phyloP scores from a whole-genome alignment of 2,888 invertebrate species.

The Melanophora roralis region DNA sequence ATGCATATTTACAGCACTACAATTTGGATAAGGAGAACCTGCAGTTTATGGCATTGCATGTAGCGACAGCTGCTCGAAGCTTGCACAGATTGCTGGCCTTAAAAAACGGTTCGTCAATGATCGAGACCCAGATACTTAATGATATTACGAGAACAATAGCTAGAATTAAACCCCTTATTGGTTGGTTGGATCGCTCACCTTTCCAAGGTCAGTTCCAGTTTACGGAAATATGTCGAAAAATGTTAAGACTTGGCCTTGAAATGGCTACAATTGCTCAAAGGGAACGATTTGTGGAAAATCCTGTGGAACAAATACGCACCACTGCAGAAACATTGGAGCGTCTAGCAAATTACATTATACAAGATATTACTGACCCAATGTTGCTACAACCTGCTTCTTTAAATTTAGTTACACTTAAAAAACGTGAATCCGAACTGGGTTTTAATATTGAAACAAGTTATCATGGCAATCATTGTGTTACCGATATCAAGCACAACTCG shows the following conservation, averaged over 20 bases:
- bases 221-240: constrained; percentile 83
- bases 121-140: constrained; percentile 88
- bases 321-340: constrained; percentile 86
- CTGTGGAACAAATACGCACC: constrained; percentile 83
- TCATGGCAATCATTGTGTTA: constrained; percentile 88
- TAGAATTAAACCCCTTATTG: constrained; percentile 90
- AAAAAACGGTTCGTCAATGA: constrained; percentile 79
- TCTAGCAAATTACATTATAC: constrained; percentile 90
- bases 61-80: constrained; percentile 89
- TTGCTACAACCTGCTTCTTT: constrained; percentile 94
- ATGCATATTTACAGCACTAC: constrained; percentile 83
- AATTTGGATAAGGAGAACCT: constrained; percentile 94
- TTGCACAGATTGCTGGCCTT: constrained; percentile 84
- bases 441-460: constrained; percentile 92
- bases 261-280: constrained; percentile 94
- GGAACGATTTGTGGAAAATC: constrained; percentile 92
- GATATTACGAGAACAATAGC: constrained; percentile 91
- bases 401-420: constrained; percentile 90
- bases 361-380: constrained; percentile 92
- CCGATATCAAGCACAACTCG: constrained; percentile 92
- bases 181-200: constrained; percentile 89
- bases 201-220: constrained; percentile 80
- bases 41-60: constrained; percentile 89
- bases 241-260: constrained; percentile 88
- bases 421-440: constrained; percentile 91